Percentiles rank a stretch among this genome's conserved stretches.
Evolutionary conservation across 2,113 vertebrate genomes (phyloP).

Genomic region (Rhabdomys dilectus): DNA sequence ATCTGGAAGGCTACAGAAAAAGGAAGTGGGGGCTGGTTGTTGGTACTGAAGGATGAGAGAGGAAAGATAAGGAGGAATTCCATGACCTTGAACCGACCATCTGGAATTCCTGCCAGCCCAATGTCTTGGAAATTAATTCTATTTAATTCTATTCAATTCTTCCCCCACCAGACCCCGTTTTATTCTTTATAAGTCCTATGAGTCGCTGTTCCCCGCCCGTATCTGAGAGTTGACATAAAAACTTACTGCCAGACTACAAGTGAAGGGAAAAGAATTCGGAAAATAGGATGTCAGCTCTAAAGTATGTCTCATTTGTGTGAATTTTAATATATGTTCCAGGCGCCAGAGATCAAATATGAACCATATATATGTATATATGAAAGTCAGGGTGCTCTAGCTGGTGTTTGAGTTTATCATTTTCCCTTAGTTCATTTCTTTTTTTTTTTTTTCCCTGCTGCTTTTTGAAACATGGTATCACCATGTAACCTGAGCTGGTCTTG

Average conservation of each 20-base stretch:
- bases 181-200: constrained; percentile 45
- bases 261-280: constrained; percentile 65
- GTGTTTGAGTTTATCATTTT: background rate
- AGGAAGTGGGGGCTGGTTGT: background rate
- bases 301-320: constrained; percentile 42
- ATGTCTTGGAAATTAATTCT: constrained; percentile 54
- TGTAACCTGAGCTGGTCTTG: background rate
- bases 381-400: background rate
- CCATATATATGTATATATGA: background rate
- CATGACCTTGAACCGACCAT: constrained; percentile 19
- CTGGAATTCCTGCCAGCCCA: background rate
- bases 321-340: constrained; percentile 66
- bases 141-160: constrained; percentile 30
- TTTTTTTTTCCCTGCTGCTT: background rate
- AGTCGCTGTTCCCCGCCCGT: constrained; percentile 16
- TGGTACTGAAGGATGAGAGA: background rate
- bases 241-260: constrained; percentile 50
- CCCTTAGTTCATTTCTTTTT: background rate
- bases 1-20: background rate
- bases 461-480: background rate
- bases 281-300: constrained; percentile 70
- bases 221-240: constrained; percentile 52
- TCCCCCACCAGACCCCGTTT: background rate
- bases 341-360: constrained; percentile 43
- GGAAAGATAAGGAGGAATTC: background rate